Conservation (phyloP, 2,888 invertebrate species). For the Stomorhina lunata region DNA sequence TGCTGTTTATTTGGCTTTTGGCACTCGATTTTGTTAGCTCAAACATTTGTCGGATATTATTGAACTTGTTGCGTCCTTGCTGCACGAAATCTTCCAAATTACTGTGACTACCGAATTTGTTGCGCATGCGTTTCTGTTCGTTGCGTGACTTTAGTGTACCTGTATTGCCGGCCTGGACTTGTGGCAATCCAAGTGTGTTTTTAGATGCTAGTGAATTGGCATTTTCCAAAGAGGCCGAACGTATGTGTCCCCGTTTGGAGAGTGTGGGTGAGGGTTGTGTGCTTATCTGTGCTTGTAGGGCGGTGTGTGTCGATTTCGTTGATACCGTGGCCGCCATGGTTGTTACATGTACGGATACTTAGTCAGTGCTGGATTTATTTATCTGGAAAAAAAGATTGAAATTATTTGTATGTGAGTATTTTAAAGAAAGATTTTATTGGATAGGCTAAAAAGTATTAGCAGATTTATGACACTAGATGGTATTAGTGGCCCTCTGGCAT, state of each 20-base stretch:
- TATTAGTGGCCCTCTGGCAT: no score
- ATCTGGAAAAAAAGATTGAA: background rate
- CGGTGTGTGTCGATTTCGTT: slow-evolving; percentile 32
- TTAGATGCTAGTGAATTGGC: slow-evolving; percentile 72
- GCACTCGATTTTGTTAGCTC: slow-evolving; percentile 72
- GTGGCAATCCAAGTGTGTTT: slow-evolving; percentile 75
- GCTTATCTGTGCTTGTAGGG: slow-evolving; percentile 7
- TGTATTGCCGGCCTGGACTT: slow-evolving; percentile 69
- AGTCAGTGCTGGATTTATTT: background rate
- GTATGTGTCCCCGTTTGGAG: slow-evolving; percentile 77
- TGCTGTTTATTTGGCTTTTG: slow-evolving; percentile 52
- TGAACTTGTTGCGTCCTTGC: slow-evolving; percentile 77
- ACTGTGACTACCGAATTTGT: slow-evolving; percentile 78
- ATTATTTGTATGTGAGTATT: background rate
- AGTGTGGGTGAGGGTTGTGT: slow-evolving; percentile 37
- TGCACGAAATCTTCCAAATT: slow-evolving; percentile 77
- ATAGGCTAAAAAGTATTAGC: no score
- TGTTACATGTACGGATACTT: background rate
- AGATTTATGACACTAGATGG: no score
- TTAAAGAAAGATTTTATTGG: no score
- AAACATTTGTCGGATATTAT: slow-evolving; percentile 79
- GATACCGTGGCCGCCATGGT: slow-evolving; percentile 52
- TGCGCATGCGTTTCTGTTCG: slow-evolving; percentile 78
- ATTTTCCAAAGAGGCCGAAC: slow-evolving; percentile 78
- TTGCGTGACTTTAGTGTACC: slow-evolving; percentile 79